Evolutionary conservation across 1,140 invertebrate species (phyloP).

Genomic region (Armadillidium nasatum): DNA sequence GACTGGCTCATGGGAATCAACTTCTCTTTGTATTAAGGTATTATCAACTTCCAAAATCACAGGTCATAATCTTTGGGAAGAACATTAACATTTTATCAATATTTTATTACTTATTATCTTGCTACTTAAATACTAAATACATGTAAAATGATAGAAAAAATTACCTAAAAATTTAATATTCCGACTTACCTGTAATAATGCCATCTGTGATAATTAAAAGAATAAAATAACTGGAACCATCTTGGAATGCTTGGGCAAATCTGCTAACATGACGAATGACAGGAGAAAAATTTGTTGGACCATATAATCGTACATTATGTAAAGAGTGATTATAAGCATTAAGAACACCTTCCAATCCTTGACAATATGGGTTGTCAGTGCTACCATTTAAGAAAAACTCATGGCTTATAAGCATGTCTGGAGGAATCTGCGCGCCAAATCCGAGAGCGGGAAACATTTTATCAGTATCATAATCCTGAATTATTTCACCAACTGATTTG

Average conservation of each 20-base stretch:
- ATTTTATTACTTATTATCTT: too few relatives aligned
- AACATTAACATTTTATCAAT: too few relatives aligned
- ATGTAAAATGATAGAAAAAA: too few relatives aligned
- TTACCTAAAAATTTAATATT: too few relatives aligned
- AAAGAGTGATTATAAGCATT: conserved; percentile 53
- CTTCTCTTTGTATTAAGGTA: too few relatives aligned
- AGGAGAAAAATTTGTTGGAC: conserved; percentile 56
- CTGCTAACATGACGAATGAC: conserved; percentile 50
- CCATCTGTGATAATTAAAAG: conserved; percentile 60
- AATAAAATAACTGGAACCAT: conserved; percentile 55
- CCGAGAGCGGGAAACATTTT: conserved; percentile 54
- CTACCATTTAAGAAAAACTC: conserved; percentile 57
- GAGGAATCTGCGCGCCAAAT: conserved; percentile 54
- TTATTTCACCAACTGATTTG: conserved; percentile 56
- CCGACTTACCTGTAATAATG: conserved; percentile 53
- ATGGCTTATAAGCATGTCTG: conserved; percentile 52
- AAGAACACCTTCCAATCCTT: conserved; percentile 53
- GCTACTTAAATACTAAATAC: too few relatives aligned
- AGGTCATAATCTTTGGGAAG: too few relatives aligned
- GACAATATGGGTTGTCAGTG: conserved; percentile 55
- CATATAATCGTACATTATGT: conserved; percentile 50
- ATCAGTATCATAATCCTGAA: conserved; percentile 57
- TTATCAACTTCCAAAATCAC: too few relatives aligned
- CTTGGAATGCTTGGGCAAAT: conserved; percentile 47
- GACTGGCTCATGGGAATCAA: too few relatives aligned